Evolutionary conservation across 2,888 invertebrate species (phyloP).

Genomic region (Lumbricus terrestris): DNA sequence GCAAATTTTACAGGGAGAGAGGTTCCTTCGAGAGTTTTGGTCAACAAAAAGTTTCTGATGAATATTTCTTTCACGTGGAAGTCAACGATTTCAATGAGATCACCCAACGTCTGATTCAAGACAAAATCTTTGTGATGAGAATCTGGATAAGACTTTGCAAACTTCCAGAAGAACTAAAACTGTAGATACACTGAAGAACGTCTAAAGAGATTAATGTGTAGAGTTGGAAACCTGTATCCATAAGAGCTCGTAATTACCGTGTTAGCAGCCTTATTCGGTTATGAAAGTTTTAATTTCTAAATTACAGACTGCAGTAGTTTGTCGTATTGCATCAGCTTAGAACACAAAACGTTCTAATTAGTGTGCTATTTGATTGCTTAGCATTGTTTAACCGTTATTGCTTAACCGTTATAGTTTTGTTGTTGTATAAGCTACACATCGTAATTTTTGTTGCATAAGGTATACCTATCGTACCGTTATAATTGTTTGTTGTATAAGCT

Average conservation of each 20-base stretch:
- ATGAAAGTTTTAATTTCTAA: neutral
- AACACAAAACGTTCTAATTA: neutral
- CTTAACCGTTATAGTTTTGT: too few relatives aligned
- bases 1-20: too few relatives aligned
- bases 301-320: neutral
- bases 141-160: constrained; percentile 3
- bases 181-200: neutral
- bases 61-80: neutral
- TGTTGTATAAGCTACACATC: neutral
- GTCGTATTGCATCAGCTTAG: neutral
- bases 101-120: neutral
- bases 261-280: neutral
- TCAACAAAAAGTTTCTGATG: neutral
- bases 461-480: neutral
- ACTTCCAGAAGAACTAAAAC: neutral
- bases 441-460: neutral
- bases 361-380: neutral
- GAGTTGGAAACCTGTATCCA: neutral
- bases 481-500: too few relatives aligned
- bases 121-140: neutral
- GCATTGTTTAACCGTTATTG: too few relatives aligned
- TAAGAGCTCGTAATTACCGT: neutral
- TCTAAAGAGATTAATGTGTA: neutral
- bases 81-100: neutral
- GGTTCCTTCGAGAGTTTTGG: neutral